phyloP scores from a whole-genome alignment of 2,113 vertebrate species.

The Scortum barcoo region DNA sequence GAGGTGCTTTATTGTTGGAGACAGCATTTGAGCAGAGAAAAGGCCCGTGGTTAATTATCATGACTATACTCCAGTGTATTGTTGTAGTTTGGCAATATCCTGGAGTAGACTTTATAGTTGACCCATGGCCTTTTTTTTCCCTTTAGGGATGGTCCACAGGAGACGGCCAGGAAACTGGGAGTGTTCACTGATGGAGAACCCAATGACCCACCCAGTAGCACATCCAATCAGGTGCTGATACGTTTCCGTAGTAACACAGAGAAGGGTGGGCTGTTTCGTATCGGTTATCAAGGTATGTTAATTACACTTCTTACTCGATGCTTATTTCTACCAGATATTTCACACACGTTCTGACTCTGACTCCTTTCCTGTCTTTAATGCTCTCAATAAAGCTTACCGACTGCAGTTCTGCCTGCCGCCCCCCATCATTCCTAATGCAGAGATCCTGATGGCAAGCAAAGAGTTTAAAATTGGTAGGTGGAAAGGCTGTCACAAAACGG shows the following conservation, averaged over 20 bases:
- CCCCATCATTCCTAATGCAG: slow-evolving; percentile 92
- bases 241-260: slow-evolving; percentile 92
- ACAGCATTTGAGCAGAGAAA: slow-evolving; percentile 17
- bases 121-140: slow-evolving; percentile 21
- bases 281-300: slow-evolving; percentile 89
- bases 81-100: background rate
- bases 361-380: slow-evolving; percentile 37
- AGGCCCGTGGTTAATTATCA: background rate
- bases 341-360: slow-evolving; percentile 17
- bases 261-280: slow-evolving; percentile 91
- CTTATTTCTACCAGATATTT: slow-evolving; percentile 8
- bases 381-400: slow-evolving; percentile 89
- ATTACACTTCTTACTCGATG: background rate
- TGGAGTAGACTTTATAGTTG: background rate
- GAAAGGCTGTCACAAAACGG: slow-evolving; percentile 34
- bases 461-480: slow-evolving; percentile 95
- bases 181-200: slow-evolving; percentile 92
- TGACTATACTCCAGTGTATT: background rate
- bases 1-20: slow-evolving; percentile 7
- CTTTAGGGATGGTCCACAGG: slow-evolving; percentile 93
- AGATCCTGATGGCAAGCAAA: slow-evolving; percentile 94
- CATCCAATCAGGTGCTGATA: slow-evolving; percentile 94
- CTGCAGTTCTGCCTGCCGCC: slow-evolving; percentile 94
- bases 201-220: slow-evolving; percentile 90
- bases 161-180: slow-evolving; percentile 91